Base-by-base conservation (phyloP, 1,140 invertebrate species). In the Caerostris darwini region DNA sequence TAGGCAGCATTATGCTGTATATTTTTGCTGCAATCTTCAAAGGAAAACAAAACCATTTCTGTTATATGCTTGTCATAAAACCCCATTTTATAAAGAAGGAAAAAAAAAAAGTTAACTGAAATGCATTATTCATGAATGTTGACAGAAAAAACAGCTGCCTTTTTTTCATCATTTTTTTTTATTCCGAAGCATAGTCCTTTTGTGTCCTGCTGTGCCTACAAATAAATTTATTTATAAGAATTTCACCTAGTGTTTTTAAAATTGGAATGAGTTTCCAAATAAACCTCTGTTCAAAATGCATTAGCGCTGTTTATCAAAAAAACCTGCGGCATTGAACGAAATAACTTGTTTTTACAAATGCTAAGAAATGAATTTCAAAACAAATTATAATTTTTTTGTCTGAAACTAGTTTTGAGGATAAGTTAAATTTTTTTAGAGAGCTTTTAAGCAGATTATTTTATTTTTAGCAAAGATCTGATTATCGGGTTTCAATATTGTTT, bases 1-100 rank as follows among this genome's bases (percentile, higher is more conserved):
- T 88, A 88, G 86, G 86, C 86, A 88, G 86, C 86, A 10, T 88
- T 34, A 34, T 53, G 86, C 86, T 88, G 86, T 88, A 88, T 88
- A 88, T 88, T 88, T 88, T 88, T 88, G 86, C 86, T 88, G 86
- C 86, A 88, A 54, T 53, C 59, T 77, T 50, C 71, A 77, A 77
- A 85, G 8, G 10, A 56, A 58, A 85, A 34, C 8, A 57, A 85
- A 34, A 50, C 19, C 19, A 17, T 50, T 88, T 64, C 64, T 64
- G 86, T 88, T 88, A 59, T 59, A 88, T 88, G 86, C 86, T 64
- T 88, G 19, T 53, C 53, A 61, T 50, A 14, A 88, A 64, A 61
- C n/a, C 59, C 50, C 19, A 54, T 64, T 64, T 53, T 88, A n/a
- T 53, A 19, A 83, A 19, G 19, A 56, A 56, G 19, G 56, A 64